Percentiles rank a stretch among this genome's conserved stretches.
Evolutionary conservation across 2,797 vertebrate species (phyloP).

Genomic region (Fringilla coelebs): DNA sequence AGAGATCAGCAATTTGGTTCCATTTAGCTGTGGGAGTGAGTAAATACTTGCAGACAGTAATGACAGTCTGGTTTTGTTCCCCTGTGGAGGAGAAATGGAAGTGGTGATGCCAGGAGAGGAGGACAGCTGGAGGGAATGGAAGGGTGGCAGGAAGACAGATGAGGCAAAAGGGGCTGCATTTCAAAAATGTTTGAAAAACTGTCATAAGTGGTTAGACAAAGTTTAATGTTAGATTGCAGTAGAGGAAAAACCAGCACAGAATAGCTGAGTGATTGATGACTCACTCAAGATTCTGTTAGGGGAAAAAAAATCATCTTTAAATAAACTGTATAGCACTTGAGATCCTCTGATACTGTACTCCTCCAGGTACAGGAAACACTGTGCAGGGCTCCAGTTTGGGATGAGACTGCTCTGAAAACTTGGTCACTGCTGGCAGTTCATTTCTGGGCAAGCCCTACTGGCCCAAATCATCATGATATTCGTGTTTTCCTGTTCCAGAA

Average conservation of each 20-base stretch:
- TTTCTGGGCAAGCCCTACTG: background rate
- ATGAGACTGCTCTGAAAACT: background rate
- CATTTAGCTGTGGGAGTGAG: background rate
- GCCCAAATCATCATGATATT: background rate
- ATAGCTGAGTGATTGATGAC: constrained; percentile 22
- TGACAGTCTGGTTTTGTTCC: background rate
- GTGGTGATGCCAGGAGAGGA: background rate
- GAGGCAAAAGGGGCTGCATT: background rate
- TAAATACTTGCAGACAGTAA: background rate
- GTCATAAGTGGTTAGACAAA: constrained; percentile 17
- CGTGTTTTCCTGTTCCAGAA: background rate
- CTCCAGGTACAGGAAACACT: background rate
- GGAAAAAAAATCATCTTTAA: background rate
- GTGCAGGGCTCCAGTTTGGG: background rate
- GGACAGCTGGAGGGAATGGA: background rate
- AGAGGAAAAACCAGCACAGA: background rate
- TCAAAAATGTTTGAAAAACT: constrained; percentile 11
- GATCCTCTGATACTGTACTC: background rate
- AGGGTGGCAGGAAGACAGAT: constrained; percentile 21
- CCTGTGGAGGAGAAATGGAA: background rate
- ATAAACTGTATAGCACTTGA: background rate
- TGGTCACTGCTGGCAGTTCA: background rate
- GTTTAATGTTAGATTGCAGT: background rate
- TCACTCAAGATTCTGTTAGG: constrained; percentile 1
- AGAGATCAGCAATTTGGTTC: background rate